phyloP scores from a whole-genome alignment of 2,113 vertebrate species.

The Vidua macroura region DNA sequence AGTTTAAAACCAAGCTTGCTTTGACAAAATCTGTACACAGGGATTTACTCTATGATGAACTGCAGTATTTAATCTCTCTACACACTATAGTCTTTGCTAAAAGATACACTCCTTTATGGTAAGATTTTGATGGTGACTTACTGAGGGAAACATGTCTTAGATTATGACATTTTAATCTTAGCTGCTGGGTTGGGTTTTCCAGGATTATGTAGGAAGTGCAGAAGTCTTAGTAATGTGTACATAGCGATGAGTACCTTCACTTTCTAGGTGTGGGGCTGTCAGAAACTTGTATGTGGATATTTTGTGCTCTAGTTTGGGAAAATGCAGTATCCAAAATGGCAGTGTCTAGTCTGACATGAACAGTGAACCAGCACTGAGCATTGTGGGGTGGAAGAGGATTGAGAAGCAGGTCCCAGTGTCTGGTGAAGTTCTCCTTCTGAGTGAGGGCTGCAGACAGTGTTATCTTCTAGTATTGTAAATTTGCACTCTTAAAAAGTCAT shows the following conservation, averaged over 20 bases:
- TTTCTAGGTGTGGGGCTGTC: background rate
- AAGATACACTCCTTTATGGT: background rate
- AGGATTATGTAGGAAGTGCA: background rate
- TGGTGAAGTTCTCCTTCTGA: background rate
- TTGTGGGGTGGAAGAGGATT: accelerated
- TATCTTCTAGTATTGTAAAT: background rate
- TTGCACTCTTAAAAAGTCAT: background rate
- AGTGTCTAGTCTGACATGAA: background rate
- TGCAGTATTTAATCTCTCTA: background rate
- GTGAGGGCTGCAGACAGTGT: background rate
- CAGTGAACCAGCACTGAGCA: background rate
- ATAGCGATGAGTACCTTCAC: background rate
- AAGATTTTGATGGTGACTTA: background rate
- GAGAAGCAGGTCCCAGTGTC: background rate
- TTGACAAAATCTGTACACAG: background rate
- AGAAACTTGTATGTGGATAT: background rate
- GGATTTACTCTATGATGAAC: background rate
- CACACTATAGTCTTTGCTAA: background rate
- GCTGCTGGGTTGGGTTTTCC: background rate
- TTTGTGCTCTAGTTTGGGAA: background rate
- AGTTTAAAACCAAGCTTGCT: background rate
- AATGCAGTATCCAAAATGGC: background rate
- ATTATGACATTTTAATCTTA: background rate
- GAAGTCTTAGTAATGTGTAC: background rate
- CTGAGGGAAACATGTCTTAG: background rate